Base-by-base conservation (phyloP, 2,888 invertebrate genomes). In the Teinopalpus imperialis region DNA sequence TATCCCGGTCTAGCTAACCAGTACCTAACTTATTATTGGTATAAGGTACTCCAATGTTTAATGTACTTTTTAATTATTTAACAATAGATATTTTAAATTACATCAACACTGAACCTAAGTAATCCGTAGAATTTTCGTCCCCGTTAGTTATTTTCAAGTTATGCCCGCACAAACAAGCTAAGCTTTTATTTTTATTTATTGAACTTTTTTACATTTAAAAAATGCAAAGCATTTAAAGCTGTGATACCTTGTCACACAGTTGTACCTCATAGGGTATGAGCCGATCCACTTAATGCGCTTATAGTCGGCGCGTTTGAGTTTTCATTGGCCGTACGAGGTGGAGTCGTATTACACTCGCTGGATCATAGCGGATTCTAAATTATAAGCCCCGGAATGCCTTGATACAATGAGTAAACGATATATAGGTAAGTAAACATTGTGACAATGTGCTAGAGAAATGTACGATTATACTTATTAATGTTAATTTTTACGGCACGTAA, bases 251-350 rank as follows among this genome's bases (percentile, higher is more conserved):
- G 55, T 56, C 52, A 46, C 47, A 54, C 42, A 50, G 48, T 52
- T 57, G 52, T 53, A 49, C 42, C 41, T 35, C 35, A 37, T 40
- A 49, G 53, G 52, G 56, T 54, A 53, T 74, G 74, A 78, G 76
- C 74, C 60, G 79, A 79, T 73, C 66, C 66, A 59, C 63, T 59
- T 82, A 82, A 81, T 79, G 69, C 66, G 71, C 74, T 74, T 75
- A 74, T 54, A 54, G 76, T 67, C 82, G 85, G 83, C 61, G 54
- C 67, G 70, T 80, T 81, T 82, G 72, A 73, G 66, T 67, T 63
- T 59, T 73, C 67, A 76, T 81, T 73, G 72, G 44, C 16, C 14
- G 13, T 40, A 27, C 18, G 45, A 30, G 37, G 31, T n/a, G 35
- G 43, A 7, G 40, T 61, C 66, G 62, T 72, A 77, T 79, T 78